Evolutionary conservation across 2,888 invertebrate genomes (phyloP), one percentile per base, ranked within the genome.

Genomic region (Drosophila multiciliata): DNA sequence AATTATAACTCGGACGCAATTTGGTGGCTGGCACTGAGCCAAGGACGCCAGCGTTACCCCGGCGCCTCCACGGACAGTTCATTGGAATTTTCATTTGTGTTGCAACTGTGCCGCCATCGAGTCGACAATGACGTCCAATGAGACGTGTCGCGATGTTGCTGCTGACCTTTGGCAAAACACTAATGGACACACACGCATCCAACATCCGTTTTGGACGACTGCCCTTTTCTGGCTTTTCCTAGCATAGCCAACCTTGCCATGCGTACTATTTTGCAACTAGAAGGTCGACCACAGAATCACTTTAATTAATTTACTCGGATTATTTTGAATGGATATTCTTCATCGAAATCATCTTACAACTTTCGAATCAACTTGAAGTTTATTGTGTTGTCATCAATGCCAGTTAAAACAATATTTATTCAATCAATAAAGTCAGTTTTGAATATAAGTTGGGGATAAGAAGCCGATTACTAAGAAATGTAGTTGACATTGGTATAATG

Each of bases 41-140:
- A 87, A 87, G 86, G 88, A 54, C 86, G 58, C 69, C 74, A 73
- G 69, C 73, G 71, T 75, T 54, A 78, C 57, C 67, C 55, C 66
- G 72, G 77, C 45, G 74, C 69, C 81, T 26, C 26, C n/a, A n/a
- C 55, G 81, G 89, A 79, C 87, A 85, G 89, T 76, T 82, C 79
- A 85, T 78, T 84, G 87, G 85, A 87, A 82, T 87, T 89, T 87
- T 87, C 87, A 89, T 87, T 82, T 87, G 85, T 82, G 77, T 85
- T 85, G 74, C 87, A 89, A 82, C 77, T 85, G 85, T 52, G 82
- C 73, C 85, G 85, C 85, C 85, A 89, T 83, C 71, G 87, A 85
- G 85, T 83, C 89, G 87, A 74, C 78, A 69, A 60, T 59, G 72
- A 62, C 63, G 66, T 49, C 62, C 72, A 75, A 50, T 48, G 57